Conservation (phyloP, 2,888 invertebrate genomes). For the Stenodema calcarata region DNA sequence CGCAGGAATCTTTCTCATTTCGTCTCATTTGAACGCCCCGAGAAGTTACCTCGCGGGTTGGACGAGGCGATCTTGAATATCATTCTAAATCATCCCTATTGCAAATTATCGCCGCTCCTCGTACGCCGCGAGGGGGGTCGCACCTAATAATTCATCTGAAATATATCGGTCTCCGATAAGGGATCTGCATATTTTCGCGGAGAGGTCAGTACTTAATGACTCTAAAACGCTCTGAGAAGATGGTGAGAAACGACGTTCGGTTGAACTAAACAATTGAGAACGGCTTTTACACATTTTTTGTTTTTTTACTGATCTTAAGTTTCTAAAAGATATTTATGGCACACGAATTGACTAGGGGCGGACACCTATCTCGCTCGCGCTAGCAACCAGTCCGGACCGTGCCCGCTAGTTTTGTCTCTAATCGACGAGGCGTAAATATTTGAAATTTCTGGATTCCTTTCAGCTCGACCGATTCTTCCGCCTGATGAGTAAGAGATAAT, state of each 20-base stretch:
- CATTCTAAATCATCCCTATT: slow-evolving; percentile 38
- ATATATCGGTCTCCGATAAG: slow-evolving; percentile 26
- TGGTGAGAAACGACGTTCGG: neutral
- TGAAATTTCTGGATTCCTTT: neutral
- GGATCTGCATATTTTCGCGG: neutral
- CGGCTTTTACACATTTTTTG: neutral
- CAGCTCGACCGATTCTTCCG: neutral
- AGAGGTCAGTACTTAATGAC: neutral
- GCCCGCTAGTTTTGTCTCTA: neutral
- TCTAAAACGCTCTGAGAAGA: neutral
- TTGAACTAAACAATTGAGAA: neutral
- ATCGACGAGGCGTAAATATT: neutral
- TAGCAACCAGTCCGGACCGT: neutral
- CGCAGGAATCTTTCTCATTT: neutral
- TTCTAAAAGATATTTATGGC: neutral
- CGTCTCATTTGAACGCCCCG: neutral
- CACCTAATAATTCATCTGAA: slow-evolving; percentile 25
- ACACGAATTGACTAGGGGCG: slow-evolving; percentile 3
- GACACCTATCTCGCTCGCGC: neutral
- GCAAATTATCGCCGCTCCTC: slow-evolving; percentile 34
- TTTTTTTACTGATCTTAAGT: neutral
- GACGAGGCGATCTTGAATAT: neutral
- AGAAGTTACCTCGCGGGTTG: neutral
- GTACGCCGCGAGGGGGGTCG: slow-evolving; percentile 20
- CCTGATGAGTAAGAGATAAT: neutral